Percentiles rank a stretch among this genome's conserved stretches.
Conservation (phyloP, 2,888 invertebrate species). For the Papilio protenor region DNA sequence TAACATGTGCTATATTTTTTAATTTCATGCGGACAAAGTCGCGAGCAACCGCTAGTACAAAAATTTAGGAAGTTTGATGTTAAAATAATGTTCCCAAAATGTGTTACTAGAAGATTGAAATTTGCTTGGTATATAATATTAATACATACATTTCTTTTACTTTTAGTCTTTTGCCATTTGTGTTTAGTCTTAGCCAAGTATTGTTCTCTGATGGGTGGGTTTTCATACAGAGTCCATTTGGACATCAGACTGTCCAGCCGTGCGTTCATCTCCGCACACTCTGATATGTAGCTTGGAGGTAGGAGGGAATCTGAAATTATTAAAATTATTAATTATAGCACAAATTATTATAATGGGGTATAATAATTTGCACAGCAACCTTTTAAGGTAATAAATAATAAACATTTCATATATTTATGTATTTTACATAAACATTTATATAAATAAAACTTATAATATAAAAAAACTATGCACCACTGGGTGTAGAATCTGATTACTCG, state of each 20-base stretch:
- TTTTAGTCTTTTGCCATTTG: constrained; percentile 70
- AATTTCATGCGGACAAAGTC: no score
- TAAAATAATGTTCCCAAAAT: not conserved
- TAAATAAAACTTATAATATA: no score
- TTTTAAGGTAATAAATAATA: no score
- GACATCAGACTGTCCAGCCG: constrained; percentile 73
- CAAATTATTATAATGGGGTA: no score
- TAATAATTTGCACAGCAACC: no score
- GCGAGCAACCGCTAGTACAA: no score
- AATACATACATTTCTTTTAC: constrained; percentile 69
- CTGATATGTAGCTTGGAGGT: constrained; percentile 72
- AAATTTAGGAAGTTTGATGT: no score
- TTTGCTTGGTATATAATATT: constrained; percentile 47
- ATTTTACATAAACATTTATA: no score
- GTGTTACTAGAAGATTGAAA: not conserved
- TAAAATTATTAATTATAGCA: not conserved
- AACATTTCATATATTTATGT: no score
- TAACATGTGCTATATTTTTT: no score
- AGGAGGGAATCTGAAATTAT: constrained; percentile 70
- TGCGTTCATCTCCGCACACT: constrained; percentile 75
- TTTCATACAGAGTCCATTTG: constrained; percentile 77
- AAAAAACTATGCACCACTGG: no score
- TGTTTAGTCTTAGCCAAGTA: constrained; percentile 65
- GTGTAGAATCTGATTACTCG: no score
- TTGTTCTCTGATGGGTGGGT: constrained; percentile 73